Conservation (phyloP, 2,888 invertebrate species). For the Noctua janthina region DNA sequence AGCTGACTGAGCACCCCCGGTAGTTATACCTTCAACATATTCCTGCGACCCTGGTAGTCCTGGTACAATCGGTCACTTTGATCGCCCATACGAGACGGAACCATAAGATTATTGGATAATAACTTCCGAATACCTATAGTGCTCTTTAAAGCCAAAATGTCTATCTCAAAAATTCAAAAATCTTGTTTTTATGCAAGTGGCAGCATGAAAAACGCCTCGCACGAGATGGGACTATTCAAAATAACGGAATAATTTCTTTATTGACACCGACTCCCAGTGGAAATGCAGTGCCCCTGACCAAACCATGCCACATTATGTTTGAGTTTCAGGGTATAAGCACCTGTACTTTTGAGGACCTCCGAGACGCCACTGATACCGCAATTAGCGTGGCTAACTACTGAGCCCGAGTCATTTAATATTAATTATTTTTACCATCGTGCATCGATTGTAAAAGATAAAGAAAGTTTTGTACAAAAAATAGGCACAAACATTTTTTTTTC, state of each 20-base stretch:
- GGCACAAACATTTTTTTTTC: background rate
- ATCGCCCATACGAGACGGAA: slow-evolving; percentile 46
- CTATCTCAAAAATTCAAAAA: background rate
- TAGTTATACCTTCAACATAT: slow-evolving; percentile 35
- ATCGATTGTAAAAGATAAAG: too few species aligned
- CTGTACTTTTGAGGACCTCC: background rate
- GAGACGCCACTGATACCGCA: background rate
- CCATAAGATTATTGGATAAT: slow-evolving; percentile 55
- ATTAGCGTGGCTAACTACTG: too few species aligned
- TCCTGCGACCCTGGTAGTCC: slow-evolving; percentile 37
- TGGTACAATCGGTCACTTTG: slow-evolving; percentile 51
- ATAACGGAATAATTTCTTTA: background rate
- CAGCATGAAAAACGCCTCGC: background rate
- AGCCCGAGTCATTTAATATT: too few species aligned
- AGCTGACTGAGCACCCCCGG: slow-evolving; percentile 20
- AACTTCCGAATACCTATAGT: background rate
- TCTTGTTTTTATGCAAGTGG: background rate
- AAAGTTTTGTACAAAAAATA: background rate
- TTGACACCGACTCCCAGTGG: background rate
- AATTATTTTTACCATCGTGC: too few species aligned
- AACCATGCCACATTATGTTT: background rate
- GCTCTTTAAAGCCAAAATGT: background rate
- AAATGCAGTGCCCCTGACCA: background rate
- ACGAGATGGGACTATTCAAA: background rate
- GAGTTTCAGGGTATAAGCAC: background rate